A percentile compares a stretch with the other conserved stretches of the same genome.
These are phyloP conservation scores for Capitella teleta DNA, from an alignment of 1,140 invertebrate species.

Conservation along the genomic window DNA sequence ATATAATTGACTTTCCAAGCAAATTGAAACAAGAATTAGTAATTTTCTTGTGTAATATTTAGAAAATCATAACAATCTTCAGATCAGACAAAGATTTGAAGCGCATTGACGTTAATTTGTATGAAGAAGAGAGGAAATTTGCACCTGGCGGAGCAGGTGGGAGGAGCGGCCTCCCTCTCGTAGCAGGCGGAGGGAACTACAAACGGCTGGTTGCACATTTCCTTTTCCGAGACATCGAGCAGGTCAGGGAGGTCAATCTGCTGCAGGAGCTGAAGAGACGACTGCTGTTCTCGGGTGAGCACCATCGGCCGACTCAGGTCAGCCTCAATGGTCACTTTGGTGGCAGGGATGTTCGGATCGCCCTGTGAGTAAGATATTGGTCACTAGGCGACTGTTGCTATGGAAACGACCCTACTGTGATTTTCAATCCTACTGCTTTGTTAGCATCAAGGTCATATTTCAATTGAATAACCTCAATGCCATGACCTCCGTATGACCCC, in stretches of 20 bases:
- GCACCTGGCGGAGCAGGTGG: too few relatives aligned
- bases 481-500: conserved; percentile 21
- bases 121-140: too few relatives aligned
- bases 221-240: conserved; percentile 2
- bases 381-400: too few relatives aligned
- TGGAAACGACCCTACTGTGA: too few relatives aligned
- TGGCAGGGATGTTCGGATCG: conserved; percentile 31
- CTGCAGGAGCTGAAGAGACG: conserved; percentile 11
- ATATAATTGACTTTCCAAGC: neutral
- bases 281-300: conserved; percentile 20
- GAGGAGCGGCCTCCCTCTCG: conserved; percentile 8
- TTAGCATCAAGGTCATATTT: too few relatives aligned
- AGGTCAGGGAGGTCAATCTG: conserved; percentile 13
- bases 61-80: too few relatives aligned
- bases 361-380: too few relatives aligned
- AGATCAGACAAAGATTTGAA: too few relatives aligned
- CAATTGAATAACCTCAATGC: conserved; percentile 17
- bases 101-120: too few relatives aligned
- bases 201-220: conserved; percentile 19
- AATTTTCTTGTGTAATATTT: too few relatives aligned
- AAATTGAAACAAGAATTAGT: conserved; percentile 1
- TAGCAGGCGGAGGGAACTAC: conserved; percentile 15
- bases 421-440: too few relatives aligned
- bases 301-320: conserved; percentile 22
- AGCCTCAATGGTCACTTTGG: conserved; percentile 22